A percentile compares a stretch with the other conserved stretches of the same genome.
Evolutionary conservation across 2,113 vertebrate genomes (phyloP).

Genomic region (Gallinago media): DNA sequence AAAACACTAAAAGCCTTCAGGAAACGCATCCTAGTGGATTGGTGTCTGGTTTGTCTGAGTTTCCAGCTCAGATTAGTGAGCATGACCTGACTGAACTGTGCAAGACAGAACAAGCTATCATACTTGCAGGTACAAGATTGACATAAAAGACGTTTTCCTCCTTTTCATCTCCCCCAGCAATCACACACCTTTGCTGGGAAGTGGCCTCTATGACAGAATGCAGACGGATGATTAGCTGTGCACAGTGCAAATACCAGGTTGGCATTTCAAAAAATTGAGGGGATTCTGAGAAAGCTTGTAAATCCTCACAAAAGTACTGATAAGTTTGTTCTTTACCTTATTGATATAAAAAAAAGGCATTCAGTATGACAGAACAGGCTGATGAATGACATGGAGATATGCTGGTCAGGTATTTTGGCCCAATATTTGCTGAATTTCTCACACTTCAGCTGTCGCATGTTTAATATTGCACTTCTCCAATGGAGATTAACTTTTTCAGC

Average conservation of each 20-base stretch:
- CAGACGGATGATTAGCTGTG: not conserved
- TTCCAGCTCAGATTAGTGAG: not conserved
- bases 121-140: not conserved
- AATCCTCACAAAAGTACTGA: conserved; percentile 13
- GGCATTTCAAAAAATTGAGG: conserved; percentile 3
- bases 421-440: not conserved
- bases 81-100: not conserved
- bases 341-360: not conserved
- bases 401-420: not conserved
- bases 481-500: not conserved
- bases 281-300: not conserved
- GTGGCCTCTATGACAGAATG: not conserved
- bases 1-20: not conserved
- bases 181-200: not conserved
- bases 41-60: not conserved
- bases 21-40: not conserved
- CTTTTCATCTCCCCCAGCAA: not conserved
- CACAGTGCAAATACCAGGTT: not conserved
- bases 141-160: not conserved
- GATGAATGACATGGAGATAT: not conserved
- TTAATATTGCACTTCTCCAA: not conserved
- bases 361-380: not conserved
- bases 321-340: not conserved
- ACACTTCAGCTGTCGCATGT: not conserved
- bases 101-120: not conserved